A percentile compares a stretch with the other conserved stretches of the same genome.
Conservation (phyloP, 2,888 invertebrate species). For the Epistrophe grossulariae region DNA sequence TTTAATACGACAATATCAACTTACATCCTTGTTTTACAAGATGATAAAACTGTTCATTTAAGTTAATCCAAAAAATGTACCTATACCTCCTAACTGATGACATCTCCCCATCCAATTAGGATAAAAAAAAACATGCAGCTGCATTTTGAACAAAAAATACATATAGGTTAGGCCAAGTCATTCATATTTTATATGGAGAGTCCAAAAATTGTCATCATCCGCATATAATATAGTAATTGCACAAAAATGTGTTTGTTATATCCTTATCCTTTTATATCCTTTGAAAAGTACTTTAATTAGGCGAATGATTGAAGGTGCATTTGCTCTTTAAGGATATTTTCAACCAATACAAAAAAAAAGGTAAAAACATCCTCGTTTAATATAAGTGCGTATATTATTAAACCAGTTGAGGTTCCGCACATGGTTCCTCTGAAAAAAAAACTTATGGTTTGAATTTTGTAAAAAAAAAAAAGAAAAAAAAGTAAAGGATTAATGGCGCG, state of each 20-base stretch:
- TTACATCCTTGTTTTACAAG: slow-evolving; percentile 64
- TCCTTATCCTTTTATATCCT: slow-evolving; percentile 11
- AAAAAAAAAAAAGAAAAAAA: slow-evolving; percentile 19
- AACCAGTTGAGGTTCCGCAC: slow-evolving; percentile 46
- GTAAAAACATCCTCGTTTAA: not conserved
- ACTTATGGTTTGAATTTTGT: slow-evolving; percentile 14
- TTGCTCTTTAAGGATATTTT: slow-evolving; percentile 46
- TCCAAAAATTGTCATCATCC: slow-evolving; percentile 54
- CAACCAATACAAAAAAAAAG: not conserved
- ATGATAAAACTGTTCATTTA: slow-evolving; percentile 59
- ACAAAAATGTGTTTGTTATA: slow-evolving; percentile 17
- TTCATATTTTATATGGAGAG: not conserved
- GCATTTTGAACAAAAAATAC: slow-evolving; percentile 52
- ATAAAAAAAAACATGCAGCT: slow-evolving; percentile 59
- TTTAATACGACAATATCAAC: slow-evolving; percentile 47
- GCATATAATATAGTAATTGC: slow-evolving; percentile 40
- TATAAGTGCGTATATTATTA: slow-evolving; percentile 30
- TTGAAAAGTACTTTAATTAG: slow-evolving; percentile 69
- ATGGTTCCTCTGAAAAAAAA: slow-evolving; percentile 14
- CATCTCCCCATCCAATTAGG: slow-evolving; percentile 61
- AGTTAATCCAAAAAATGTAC: slow-evolving; percentile 7
- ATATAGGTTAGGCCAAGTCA: too few relatives aligned
- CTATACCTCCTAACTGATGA: slow-evolving; percentile 4
- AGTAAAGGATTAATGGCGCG: slow-evolving; percentile 70
- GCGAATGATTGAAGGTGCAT: slow-evolving; percentile 74